A percentile compares a stretch with the other conserved stretches of the same genome.
Evolutionary conservation across 2,888 invertebrate species (phyloP).

Genomic region (Clanis bilineata): DNA sequence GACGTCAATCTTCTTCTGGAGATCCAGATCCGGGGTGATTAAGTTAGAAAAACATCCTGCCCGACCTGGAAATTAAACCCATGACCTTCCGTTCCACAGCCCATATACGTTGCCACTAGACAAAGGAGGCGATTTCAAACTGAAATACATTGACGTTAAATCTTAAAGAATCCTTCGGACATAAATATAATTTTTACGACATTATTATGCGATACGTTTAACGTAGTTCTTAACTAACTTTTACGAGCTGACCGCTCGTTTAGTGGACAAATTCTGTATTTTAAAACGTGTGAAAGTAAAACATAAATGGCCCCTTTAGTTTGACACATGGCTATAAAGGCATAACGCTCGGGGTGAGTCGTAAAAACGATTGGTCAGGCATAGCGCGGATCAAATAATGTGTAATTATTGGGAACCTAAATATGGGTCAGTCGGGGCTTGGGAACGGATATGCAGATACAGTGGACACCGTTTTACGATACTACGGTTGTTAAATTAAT

Average conservation of each 20-base stretch:
- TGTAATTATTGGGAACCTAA: conserved; percentile 57
- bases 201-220: conserved; percentile 65
- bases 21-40: too few species aligned
- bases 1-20: too few species aligned
- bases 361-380: conserved; percentile 76
- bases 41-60: too few species aligned
- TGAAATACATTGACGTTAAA: conserved; percentile 21
- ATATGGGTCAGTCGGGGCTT: conserved; percentile 72
- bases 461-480: conserved; percentile 12
- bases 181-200: conserved; percentile 74
- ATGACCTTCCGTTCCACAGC: too few species aligned
- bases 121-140: too few species aligned
- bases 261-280: conserved; percentile 62
- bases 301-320: conserved; percentile 49
- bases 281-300: conserved; percentile 78
- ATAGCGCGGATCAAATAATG: conserved; percentile 61
- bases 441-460: conserved; percentile 66
- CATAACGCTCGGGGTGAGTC: conserved; percentile 58
- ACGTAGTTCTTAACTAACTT: conserved; percentile 50
- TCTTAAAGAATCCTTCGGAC: conserved; percentile 33
- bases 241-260: conserved; percentile 69
- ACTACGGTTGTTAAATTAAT: not conserved
- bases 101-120: too few species aligned
- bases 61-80: too few species aligned
- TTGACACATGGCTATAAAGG: conserved; percentile 45